Conservation (phyloP, 2,888 invertebrate genomes). For the Xiphydria camelus region DNA sequence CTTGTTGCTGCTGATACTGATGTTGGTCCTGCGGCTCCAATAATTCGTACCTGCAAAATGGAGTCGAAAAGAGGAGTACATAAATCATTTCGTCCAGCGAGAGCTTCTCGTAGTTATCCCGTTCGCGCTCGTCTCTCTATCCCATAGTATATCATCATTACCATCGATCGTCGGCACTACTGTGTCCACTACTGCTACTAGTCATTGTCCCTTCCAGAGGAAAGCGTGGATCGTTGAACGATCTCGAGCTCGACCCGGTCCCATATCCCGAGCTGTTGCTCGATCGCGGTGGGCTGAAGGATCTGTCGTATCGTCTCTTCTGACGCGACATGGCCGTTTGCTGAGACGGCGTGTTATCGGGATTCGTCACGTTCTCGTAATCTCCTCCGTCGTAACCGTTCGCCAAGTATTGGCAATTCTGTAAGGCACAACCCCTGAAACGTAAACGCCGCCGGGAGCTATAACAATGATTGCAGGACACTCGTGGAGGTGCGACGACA, state of each 20-base stretch:
- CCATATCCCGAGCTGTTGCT: conserved; percentile 85
- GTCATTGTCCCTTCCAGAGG: conserved; percentile 64
- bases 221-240: conserved; percentile 55
- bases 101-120: too few relatives aligned
- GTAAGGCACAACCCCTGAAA: conserved; percentile 66
- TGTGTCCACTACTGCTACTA: conserved; percentile 67
- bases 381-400: conserved; percentile 68
- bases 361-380: conserved; percentile 70
- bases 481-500: background rate
- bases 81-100: too few relatives aligned
- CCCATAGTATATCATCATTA: too few relatives aligned
- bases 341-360: conserved; percentile 53
- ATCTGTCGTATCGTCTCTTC: conserved; percentile 73
- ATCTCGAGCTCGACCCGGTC: conserved; percentile 65
- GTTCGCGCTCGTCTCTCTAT: too few relatives aligned
- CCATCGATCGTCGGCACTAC: conserved; percentile 69
- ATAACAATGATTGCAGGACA: conserved; percentile 1
- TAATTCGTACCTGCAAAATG: conserved; percentile 58
- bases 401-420: conserved; percentile 68
- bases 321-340: conserved; percentile 65
- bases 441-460: conserved; percentile 1
- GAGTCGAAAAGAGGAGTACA: background rate
- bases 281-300: conserved; percentile 77
- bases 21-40: conserved; percentile 58
- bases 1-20: too few relatives aligned